Evolutionary conservation across 2,797 vertebrate genomes (phyloP), one percentile per base, ranked within the genome.

Genomic region (Centropyge bicolor): DNA sequence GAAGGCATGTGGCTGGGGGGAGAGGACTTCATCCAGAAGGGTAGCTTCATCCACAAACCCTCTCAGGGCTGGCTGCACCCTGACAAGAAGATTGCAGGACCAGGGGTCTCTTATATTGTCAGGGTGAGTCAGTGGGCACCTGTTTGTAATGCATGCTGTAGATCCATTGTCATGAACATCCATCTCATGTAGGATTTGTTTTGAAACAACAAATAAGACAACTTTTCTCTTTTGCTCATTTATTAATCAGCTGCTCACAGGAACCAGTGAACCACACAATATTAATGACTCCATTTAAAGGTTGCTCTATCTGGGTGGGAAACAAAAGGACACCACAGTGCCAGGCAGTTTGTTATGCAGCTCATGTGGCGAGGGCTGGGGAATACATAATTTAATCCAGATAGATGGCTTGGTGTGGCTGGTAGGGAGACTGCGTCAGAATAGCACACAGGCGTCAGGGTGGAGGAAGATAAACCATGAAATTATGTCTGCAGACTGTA

Each of bases 51-150:
- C 91, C 96, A 97, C 92, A 98, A 98, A 90, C 98, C 98, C 1
- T 94, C 97, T 27, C 97, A 98, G 84, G 98, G 98, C 54, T 98
- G 97, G 97, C 91, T 98, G 76, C 97, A 99, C 88, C 94, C 97
- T 6, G 98, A 99, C 83, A 96, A 96, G 89, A 95, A 95, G 90
- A 97, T 98, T 64, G 89, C 94, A 80, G 96, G 97, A 73, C 94
- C 97, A 0, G 98, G 98, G 7, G 97, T 96, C 35, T 97, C 96
- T 54, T 98, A 98, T 81, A 95, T 98, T 48, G 97, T 98, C 78
- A 95, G 97, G 95, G 98, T 98, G 89, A 97, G 97, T 96, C 70
- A 36, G 6, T 24, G n/a, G n/a, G 2, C 54, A 76, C 43, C 5
- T 54, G 41, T 59, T 2, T 41, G 0, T 36, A 51, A 65, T 74